These are phyloP conservation scores for Proales similis DNA, from an alignment of 1,140 invertebrate genomes.

Conservation along the genomic window DNA sequence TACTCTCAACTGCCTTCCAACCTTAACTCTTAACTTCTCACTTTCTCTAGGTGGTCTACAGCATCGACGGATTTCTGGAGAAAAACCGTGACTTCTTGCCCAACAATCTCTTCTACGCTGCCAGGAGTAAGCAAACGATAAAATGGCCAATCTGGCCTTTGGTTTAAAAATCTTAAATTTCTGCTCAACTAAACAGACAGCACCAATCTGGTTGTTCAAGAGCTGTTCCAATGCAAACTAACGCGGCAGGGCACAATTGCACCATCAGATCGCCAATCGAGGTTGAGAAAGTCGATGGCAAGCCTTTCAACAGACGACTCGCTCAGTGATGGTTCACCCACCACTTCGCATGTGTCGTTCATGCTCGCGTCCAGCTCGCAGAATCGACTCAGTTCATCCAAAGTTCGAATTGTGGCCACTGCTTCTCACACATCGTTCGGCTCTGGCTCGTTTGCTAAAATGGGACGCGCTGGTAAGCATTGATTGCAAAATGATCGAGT, in stretches of 20 bases:
- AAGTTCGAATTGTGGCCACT: too few species aligned
- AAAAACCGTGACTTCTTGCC: conserved; percentile 71
- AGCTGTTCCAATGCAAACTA: conserved; percentile 31
- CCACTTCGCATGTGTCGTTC: too few species aligned
- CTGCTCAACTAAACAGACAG: too few species aligned
- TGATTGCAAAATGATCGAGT: too few species aligned
- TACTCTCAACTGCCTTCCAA: conserved; percentile 57
- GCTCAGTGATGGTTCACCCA: too few species aligned
- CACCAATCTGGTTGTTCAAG: conserved; percentile 33
- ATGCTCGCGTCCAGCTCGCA: too few species aligned
- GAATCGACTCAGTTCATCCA: too few species aligned
- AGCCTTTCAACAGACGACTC: not conserved
- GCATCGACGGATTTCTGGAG: conserved; percentile 65
- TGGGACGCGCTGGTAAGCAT: too few species aligned
- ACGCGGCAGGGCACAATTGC: conserved; percentile 19
- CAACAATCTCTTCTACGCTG: conserved; percentile 32
- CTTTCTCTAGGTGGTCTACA: conserved; percentile 59
- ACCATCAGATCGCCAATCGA: conserved; percentile 12
- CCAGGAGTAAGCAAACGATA: conserved; percentile 11
- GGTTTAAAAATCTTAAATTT: not conserved
- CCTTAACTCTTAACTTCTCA: conserved; percentile 72
- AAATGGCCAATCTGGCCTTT: not conserved
- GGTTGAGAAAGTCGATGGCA: conserved; percentile 7
- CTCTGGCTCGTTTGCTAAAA: too few species aligned
- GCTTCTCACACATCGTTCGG: too few species aligned